phyloP scores from a whole-genome alignment of 2,113 vertebrate genomes.

The Budorcas taxicolor region DNA sequence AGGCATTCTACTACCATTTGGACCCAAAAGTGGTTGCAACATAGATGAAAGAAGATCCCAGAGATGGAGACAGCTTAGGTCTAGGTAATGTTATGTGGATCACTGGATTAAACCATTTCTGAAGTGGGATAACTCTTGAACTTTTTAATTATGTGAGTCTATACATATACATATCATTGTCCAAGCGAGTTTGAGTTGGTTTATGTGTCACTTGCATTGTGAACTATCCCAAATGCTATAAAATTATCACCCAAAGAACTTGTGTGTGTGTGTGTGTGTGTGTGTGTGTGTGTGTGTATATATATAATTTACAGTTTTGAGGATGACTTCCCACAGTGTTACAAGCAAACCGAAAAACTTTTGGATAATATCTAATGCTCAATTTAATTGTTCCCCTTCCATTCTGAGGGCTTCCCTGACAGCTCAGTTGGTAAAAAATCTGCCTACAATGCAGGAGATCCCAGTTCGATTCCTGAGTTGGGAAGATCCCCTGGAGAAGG shows the following conservation, averaged over 20 bases:
- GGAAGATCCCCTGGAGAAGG: background rate
- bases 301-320: background rate
- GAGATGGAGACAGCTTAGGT: background rate
- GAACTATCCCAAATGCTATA: background rate
- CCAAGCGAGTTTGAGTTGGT: background rate
- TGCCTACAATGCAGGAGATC: background rate
- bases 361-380: background rate
- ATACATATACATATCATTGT: background rate
- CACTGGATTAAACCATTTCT: background rate
- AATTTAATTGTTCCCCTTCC: background rate
- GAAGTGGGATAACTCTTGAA: background rate
- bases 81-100: background rate
- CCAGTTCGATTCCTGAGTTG: accelerated
- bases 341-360: background rate
- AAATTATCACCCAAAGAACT: background rate
- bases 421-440: background rate
- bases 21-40: background rate
- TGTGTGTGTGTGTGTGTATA: background rate
- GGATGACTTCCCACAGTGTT: background rate
- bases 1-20: background rate
- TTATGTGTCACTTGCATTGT: background rate
- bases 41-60: background rate
- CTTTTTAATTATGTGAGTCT: background rate
- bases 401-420: background rate
- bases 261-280: background rate